Base-by-base conservation (phyloP, 2,888 invertebrate species). In the Platycnemis pennipes region DNA sequence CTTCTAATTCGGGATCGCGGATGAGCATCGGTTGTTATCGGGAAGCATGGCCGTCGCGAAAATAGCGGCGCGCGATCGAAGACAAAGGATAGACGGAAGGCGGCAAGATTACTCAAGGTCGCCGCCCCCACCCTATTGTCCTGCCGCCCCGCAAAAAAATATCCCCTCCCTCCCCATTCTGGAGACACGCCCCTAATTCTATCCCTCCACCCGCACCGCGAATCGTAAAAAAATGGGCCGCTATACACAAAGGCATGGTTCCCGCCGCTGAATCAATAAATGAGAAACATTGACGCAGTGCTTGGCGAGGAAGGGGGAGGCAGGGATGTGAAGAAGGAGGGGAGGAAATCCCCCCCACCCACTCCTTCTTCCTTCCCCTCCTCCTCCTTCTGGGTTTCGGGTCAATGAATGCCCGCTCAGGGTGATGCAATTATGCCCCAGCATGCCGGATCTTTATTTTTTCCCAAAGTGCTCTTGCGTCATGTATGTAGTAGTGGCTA, bases 201-300 rank as follows among this genome's bases (percentile, higher is more conserved):
- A 11, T 49, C 4, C 49, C 19, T 19, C 69, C 69, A 63, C 91
- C 22, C 63, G 37, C 91, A 42, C 69, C 53, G 42, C 42, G 56
- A 53, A 63, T 56, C 91, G 91, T 63, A 91, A 91, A 91, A 91
- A 91, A 91, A 91, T 63, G 63, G 31, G 69, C 63, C 91, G 91
- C 91, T 56, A 91, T 91, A 91, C 91, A 91, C 91, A 56, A 56
- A 26, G 44, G 16, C 56, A 56, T 26, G 91, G 63, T n/a, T 31
- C 31, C 44, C 91, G 53, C 56, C 91, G 91, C 63, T 91, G 63
- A 63, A 91, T 91, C 91, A 91, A 91, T 91, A 91, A 91, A 63
- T 42, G 91, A 91, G 91, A 91, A 91, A 91, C 91, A 91, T 63
- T 91, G 91, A 91, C 91, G 91, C 91, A 91, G 91, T 63, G 91